Percentiles rank a stretch among this genome's conserved stretches.
phyloP scores from a whole-genome alignment of 23 tunicate genomes.

The Styela plicata region DNA sequence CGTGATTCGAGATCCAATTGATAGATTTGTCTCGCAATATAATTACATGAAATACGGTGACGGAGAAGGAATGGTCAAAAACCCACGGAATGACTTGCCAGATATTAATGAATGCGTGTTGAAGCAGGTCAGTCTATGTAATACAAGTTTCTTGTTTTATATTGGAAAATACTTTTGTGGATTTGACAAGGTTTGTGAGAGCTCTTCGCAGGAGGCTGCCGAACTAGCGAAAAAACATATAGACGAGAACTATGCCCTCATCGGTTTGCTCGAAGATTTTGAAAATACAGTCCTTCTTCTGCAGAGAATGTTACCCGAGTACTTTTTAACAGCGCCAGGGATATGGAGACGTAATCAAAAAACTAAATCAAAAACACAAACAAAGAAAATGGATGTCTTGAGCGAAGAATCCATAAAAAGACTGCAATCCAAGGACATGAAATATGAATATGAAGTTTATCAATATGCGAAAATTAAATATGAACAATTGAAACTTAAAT shows the following conservation, averaged over 20 bases:
- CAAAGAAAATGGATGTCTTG: constrained; percentile 32
- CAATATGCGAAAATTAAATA: constrained; percentile 32
- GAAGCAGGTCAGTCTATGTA: constrained; percentile 52
- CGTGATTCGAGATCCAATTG: constrained; percentile 90
- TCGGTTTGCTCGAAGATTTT: constrained; percentile 88
- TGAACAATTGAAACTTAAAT: neutral
- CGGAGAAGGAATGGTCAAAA: neutral
- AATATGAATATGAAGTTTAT: constrained; percentile 76
- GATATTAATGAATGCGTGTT: constrained; percentile 76
- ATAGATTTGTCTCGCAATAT: constrained; percentile 75
- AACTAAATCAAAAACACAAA: constrained; percentile 30
- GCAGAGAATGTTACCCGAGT: constrained; percentile 63
- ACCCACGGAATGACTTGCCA: constrained; percentile 26
- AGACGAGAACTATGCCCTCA: constrained; percentile 46
- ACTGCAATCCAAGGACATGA: constrained; percentile 34
- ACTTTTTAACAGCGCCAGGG: constrained; percentile 48
- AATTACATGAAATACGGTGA: constrained; percentile 76
- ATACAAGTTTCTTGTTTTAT: constrained; percentile 49
- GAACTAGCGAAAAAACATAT: constrained; percentile 72
- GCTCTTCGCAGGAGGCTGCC: constrained; percentile 36
- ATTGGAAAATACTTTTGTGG: constrained; percentile 92
- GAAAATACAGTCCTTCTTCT: constrained; percentile 60
- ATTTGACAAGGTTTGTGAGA: constrained; percentile 40
- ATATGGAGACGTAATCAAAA: neutral
- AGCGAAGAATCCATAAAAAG: constrained; percentile 29